These are phyloP conservation scores for Molorchus minor DNA, from an alignment of 2,888 invertebrate species.

Conservation along the genomic window DNA sequence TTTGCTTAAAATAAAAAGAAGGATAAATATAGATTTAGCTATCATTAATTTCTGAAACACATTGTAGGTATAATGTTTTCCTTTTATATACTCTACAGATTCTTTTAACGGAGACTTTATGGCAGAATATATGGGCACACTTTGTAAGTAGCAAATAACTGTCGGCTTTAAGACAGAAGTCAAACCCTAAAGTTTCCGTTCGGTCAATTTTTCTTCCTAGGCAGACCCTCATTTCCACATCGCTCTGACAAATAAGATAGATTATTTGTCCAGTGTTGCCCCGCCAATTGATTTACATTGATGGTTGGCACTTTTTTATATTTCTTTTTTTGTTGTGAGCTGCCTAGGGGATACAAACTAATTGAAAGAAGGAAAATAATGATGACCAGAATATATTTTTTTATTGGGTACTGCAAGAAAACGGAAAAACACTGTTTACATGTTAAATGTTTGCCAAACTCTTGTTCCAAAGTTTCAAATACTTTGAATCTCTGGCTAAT, in stretches of 20 bases:
- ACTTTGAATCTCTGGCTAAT: too few relatives aligned
- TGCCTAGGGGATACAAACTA: not conserved
- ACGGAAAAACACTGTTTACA: too few relatives aligned
- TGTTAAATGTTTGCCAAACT: too few relatives aligned
- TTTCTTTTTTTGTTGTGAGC: conserved; percentile 28
- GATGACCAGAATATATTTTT: not conserved
- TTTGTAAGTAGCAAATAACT: conserved; percentile 29
- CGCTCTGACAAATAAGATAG: conserved; percentile 61
- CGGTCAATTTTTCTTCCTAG: conserved; percentile 56
- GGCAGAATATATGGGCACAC: conserved; percentile 20
- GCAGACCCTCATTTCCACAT: conserved; percentile 59
- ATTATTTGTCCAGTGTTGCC: conserved; percentile 61
- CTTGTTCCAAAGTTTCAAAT: too few relatives aligned
- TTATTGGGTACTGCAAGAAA: not conserved
- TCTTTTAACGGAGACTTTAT: not conserved
- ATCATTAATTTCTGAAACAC: not conserved
- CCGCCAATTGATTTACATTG: conserved; percentile 62
- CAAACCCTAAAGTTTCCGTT: conserved; percentile 40
- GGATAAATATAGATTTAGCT: not conserved
- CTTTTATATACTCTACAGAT: not conserved
- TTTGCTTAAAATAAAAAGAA: not conserved
- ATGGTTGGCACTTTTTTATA: conserved; percentile 50
- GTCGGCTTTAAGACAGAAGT: conserved; percentile 35
- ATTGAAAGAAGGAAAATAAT: not conserved
- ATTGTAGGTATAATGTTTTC: not conserved